A percentile compares a stretch with the other conserved stretches of the same genome.
These are phyloP conservation scores for Sinocyclocheilus grahami DNA, from an alignment of 2,113 vertebrate genomes.

Conservation along the genomic window DNA sequence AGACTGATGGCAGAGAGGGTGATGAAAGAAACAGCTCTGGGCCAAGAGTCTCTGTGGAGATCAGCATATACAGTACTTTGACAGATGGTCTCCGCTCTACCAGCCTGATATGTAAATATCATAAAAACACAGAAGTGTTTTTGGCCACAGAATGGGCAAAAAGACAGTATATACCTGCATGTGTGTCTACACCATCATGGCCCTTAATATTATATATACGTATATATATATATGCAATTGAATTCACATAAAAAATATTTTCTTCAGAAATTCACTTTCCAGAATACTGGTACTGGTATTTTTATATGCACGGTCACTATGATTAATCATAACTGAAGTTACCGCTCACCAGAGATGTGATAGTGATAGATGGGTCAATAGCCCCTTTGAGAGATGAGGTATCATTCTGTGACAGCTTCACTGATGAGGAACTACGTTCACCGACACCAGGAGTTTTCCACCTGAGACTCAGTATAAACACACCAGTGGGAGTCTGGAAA, in stretches of 20 bases:
- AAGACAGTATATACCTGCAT: background rate
- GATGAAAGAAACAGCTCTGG: constrained; percentile 50
- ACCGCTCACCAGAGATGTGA: constrained; percentile 44
- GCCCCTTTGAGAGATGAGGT: constrained; percentile 29
- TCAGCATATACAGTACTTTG: constrained; percentile 43
- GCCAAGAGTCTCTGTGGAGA: constrained; percentile 47
- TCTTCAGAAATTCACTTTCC: background rate
- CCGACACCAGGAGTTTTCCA: constrained; percentile 26
- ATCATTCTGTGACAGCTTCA: constrained; percentile 44
- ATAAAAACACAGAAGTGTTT: constrained; percentile 9
- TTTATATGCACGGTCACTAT: background rate
- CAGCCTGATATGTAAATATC: constrained; percentile 46
- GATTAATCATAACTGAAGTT: constrained; percentile 36
- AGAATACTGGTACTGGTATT: background rate
- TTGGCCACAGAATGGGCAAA: too few species aligned
- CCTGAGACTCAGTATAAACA: constrained; percentile 42
- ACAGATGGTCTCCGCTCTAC: constrained; percentile 52
- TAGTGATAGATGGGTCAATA: constrained; percentile 52
- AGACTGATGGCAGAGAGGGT: constrained; percentile 45
- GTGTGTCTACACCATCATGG: too few species aligned
- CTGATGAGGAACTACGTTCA: constrained; percentile 50
- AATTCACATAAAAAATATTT: too few species aligned
- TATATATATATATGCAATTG: background rate
- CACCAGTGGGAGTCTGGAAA: constrained; percentile 42
- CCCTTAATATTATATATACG: background rate